These are phyloP conservation scores for Calycopis cecrops DNA, from an alignment of 1,140 invertebrate genomes.

Conservation along the genomic window DNA sequence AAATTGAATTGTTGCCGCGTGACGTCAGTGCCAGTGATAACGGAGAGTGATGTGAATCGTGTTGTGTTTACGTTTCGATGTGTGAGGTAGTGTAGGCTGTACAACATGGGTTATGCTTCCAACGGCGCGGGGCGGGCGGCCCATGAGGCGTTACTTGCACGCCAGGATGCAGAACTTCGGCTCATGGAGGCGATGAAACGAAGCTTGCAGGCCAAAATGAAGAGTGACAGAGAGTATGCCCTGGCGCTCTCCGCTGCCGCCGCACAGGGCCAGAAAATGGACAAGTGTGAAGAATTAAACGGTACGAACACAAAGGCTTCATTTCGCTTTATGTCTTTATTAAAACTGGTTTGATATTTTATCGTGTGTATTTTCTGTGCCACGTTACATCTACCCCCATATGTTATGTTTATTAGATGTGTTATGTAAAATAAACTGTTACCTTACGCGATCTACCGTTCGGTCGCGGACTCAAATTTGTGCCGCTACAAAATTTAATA, in stretches of 20 bases:
- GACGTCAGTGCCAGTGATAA: slow-evolving; percentile 61
- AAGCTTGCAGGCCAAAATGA: slow-evolving; percentile 88
- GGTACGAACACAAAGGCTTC: slow-evolving; percentile 64
- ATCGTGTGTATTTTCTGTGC: background rate
- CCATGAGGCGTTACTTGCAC: slow-evolving; percentile 89
- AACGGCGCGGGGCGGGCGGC: slow-evolving; percentile 86
- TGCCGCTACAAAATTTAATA: no score
- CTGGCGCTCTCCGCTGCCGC: slow-evolving; percentile 85
- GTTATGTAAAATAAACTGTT: no score
- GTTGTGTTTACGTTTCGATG: slow-evolving; percentile 67
- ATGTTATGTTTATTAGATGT: no score
- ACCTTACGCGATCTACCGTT: no score
- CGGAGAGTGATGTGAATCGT: slow-evolving; percentile 61
- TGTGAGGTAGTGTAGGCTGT: slow-evolving; percentile 50
- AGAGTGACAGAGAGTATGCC: slow-evolving; percentile 93
- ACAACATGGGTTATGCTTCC: slow-evolving; percentile 89
- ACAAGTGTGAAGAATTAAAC: slow-evolving; percentile 85
- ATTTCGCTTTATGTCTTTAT: slow-evolving; percentile 3
- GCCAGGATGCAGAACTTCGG: slow-evolving; percentile 93
- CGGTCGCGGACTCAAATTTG: no score
- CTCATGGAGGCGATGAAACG: slow-evolving; percentile 92
- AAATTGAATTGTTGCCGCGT: slow-evolving; percentile 15
- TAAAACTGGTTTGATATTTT: slow-evolving; percentile 9
- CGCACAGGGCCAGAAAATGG: slow-evolving; percentile 88
- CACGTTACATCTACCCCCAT: no score